These are phyloP conservation scores for Rallus limicola DNA, from an alignment of 2,113 vertebrate species.

Conservation along the genomic window DNA sequence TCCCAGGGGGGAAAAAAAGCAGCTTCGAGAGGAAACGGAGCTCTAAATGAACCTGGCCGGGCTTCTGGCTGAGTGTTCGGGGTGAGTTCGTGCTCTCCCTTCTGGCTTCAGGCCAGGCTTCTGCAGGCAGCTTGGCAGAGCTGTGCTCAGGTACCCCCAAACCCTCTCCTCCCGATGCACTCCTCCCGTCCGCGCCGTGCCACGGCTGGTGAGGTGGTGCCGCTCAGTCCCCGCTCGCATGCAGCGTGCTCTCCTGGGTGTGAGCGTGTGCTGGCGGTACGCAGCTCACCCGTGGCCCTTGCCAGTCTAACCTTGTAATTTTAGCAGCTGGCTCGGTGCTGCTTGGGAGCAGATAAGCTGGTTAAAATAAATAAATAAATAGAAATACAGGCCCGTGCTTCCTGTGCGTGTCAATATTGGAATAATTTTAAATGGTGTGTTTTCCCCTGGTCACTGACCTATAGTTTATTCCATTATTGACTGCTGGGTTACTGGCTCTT, in stretches of 20 bases:
- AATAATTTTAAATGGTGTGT: constrained; percentile 62
- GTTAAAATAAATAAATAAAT: constrained; percentile 52
- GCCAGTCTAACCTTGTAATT: constrained; percentile 25
- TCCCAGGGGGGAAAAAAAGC: not conserved
- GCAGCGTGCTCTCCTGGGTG: not conserved
- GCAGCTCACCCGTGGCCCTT: not conserved
- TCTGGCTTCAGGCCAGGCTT: not conserved
- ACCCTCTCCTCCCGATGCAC: not conserved
- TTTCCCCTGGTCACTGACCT: constrained; percentile 66
- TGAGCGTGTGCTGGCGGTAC: not conserved
- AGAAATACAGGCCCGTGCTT: not conserved
- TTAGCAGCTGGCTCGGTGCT: not conserved
- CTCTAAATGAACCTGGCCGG: constrained; percentile 22
- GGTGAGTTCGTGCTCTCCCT: not conserved
- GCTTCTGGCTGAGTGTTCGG: constrained; percentile 1
- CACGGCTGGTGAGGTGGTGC: not conserved
- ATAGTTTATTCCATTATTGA: constrained; percentile 64
- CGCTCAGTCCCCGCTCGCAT: not conserved
- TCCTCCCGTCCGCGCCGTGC: not conserved
- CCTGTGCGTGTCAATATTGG: constrained; percentile 41
- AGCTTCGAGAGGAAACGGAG: constrained; percentile 16
- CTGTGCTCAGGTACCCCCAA: not conserved
- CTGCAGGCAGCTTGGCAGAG: constrained; percentile 2
- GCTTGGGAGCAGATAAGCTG: not conserved
- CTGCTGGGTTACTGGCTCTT: constrained; percentile 60